Evolutionary conservation across 2,797 vertebrate genomes (phyloP).

Genomic region (Mycteria americana): DNA sequence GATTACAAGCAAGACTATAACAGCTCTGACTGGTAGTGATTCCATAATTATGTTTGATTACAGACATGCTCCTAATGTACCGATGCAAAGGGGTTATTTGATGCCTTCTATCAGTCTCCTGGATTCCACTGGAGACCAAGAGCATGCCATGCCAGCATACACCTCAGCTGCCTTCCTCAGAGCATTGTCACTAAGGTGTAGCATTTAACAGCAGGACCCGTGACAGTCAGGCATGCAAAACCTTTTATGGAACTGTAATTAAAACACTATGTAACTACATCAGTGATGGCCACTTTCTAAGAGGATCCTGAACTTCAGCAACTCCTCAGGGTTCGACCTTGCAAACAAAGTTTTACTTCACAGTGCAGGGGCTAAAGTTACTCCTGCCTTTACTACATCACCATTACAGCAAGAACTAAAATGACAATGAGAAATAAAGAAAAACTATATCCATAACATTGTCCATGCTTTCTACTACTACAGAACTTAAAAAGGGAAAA

Average conservation of each 20-base stretch:
- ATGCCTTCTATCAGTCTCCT: neutral
- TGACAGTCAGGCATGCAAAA: accelerated
- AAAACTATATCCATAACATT: neutral
- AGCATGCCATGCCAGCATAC: neutral
- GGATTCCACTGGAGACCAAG: neutral
- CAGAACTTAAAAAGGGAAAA: conserved; percentile 39
- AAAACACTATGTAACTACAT: neutral
- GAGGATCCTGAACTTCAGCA: neutral
- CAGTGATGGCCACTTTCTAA: neutral
- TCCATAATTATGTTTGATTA: conserved; percentile 44
- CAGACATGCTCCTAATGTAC: neutral
- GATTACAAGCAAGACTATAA: conserved; percentile 15
- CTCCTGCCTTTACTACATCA: neutral
- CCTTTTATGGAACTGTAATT: neutral
- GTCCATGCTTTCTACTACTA: neutral
- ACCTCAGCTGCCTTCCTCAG: neutral
- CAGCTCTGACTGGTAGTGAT: conserved; percentile 26
- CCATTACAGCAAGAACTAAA: neutral
- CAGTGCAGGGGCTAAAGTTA: neutral
- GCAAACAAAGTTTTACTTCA: neutral
- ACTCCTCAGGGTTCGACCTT: neutral
- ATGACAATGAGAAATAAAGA: neutral
- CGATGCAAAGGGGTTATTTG: neutral
- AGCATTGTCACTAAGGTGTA: neutral
- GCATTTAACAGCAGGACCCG: neutral